Evolutionary conservation across 1,140 invertebrate species (phyloP).

Genomic region (Eumaeus atala): DNA sequence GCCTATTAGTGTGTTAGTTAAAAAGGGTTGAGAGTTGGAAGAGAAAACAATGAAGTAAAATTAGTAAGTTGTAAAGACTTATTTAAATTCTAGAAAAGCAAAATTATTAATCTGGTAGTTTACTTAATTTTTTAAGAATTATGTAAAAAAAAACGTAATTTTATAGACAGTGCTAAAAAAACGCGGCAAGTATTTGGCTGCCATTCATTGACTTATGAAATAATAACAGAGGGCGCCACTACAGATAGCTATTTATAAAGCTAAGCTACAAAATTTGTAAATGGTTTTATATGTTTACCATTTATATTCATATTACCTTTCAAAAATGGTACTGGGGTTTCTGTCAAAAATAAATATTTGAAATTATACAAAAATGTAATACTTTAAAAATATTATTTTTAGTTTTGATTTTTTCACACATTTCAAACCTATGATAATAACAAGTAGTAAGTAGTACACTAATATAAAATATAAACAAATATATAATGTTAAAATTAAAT

Average conservation of each 20-base stretch:
- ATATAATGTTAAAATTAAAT: too few relatives aligned
- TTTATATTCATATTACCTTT: conserved; percentile 58
- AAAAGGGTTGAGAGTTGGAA: conserved; percentile 37
- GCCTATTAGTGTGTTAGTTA: conserved; percentile 54
- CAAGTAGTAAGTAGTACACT: neutral
- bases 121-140: too few relatives aligned
- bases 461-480: neutral
- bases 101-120: neutral
- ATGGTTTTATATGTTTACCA: conserved; percentile 27
- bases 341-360: conserved; percentile 64
- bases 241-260: conserved; percentile 33
- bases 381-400: neutral
- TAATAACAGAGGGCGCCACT: conserved; percentile 13
- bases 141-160: too few relatives aligned
- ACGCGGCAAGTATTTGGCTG: neutral
- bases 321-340: conserved; percentile 64
- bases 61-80: conserved; percentile 33
- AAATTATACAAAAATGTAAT: conserved; percentile 18
- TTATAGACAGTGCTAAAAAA: too few relatives aligned
- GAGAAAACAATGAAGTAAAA: conserved; percentile 56
- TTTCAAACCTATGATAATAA: conserved; percentile 5
- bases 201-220: conserved; percentile 17
- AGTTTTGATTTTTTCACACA: neutral
- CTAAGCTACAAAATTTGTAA: conserved; percentile 29
- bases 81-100: neutral